These are phyloP conservation scores for Uloborus plumipes DNA, from an alignment of 2,888 invertebrate genomes.

Conservation along the genomic window DNA sequence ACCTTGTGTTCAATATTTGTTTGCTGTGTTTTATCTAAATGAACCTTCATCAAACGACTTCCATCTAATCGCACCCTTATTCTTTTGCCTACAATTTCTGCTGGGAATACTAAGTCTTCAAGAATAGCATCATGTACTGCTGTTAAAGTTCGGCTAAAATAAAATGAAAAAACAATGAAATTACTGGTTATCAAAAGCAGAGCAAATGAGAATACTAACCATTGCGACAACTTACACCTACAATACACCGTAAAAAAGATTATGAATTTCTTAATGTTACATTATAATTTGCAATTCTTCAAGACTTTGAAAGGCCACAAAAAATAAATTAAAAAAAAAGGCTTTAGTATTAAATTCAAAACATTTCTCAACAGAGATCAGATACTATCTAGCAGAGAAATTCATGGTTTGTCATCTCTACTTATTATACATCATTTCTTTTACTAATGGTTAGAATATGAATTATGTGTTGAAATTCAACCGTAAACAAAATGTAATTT, in stretches of 20 bases:
- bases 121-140: slow-evolving; percentile 97
- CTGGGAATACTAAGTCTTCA: slow-evolving; percentile 97
- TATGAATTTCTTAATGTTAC: too few relatives aligned
- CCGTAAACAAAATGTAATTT: too few relatives aligned
- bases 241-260: too few relatives aligned
- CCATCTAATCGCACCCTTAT: slow-evolving; percentile 97
- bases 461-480: too few relatives aligned
- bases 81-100: slow-evolving; percentile 98
- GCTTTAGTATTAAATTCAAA: too few relatives aligned
- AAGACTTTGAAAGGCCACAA: too few relatives aligned
- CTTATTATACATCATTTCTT: slow-evolving; percentile 40
- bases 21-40: slow-evolving; percentile 97
- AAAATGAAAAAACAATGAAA: background rate
- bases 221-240: too few relatives aligned
- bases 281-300: too few relatives aligned
- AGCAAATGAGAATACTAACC: too few relatives aligned
- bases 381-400: slow-evolving; percentile 50
- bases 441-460: background rate
- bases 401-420: slow-evolving; percentile 30
- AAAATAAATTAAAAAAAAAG: too few relatives aligned
- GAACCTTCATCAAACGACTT: slow-evolving; percentile 95
- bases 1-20: slow-evolving; percentile 99
- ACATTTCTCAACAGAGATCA: slow-evolving; percentile 10
- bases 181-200: too few relatives aligned
- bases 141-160: slow-evolving; percentile 87